Evolutionary conservation across 2,113 vertebrate genomes (phyloP), one percentile per base, ranked within the genome.

Genomic region (Cygnus atratus): DNA sequence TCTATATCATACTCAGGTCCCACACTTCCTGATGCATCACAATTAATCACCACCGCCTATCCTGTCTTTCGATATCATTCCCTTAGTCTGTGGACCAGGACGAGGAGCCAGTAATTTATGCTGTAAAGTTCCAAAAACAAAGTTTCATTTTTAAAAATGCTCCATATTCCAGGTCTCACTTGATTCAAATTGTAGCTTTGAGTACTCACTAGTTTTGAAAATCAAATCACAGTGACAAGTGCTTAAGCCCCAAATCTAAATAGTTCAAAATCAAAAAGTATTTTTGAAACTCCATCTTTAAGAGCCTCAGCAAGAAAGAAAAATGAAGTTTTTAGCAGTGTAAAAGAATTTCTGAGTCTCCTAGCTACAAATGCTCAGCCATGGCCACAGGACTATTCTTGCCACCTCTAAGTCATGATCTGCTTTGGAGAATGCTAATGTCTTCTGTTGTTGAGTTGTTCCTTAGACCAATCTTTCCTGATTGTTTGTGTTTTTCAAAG

Each of bases 401-500:
- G 71, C 8, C 5, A 11, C 8, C 2, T 54, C 21, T 54, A 58
- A 80, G 17, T 9, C 52, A 72, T 37, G 35, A 67, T 87, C 48
- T 87, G 11, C 77, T 75, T 90, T 75, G 75, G 29, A 33, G n/a
- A 54, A 54, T 87, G 43, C 22, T 84, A 63, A 91, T 79, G 79
- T 54, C 43, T 84, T 68, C 81, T 29, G 13, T 48, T 41, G 11
- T 44, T 16, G 43, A 92, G 52, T 58, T 95, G 52, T 88, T 91
- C 22, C 48, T 78, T 78, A 93, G 90, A 77, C 31, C 11, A 29
- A 59, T 66, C 63, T 71, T 86, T 62, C 57, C 43, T 87, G 61
- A 63, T 57, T 58, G 29, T 39, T 76, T 93, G 46, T 57, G 58
- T 90, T 80, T 92, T 84, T 94, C 80, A 90, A 88, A 95, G 79